Conservation (phyloP, 2,113 vertebrate genomes). For the Poecilia latipinna region DNA sequence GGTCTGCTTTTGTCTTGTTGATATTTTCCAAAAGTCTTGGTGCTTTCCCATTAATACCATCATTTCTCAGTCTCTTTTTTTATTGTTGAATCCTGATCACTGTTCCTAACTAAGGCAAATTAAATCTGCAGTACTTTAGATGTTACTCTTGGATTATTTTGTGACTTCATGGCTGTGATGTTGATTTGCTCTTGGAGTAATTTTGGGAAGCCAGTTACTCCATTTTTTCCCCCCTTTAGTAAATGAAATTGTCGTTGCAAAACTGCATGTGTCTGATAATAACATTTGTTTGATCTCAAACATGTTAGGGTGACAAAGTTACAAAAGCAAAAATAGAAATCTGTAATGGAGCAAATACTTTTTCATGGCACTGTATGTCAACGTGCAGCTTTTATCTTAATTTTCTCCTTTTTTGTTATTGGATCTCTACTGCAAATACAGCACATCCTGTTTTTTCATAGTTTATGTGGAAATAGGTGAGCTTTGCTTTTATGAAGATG, state of each 20-base stretch:
- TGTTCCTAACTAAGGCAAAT: background rate
- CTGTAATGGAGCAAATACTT: background rate
- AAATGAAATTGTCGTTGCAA: background rate
- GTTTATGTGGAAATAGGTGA: slow-evolving; percentile 2
- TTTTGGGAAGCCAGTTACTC: too few species aligned
- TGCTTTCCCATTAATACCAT: background rate
- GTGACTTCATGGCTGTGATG: background rate
- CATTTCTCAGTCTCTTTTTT: background rate
- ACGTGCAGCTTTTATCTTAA: slow-evolving; percentile 1
- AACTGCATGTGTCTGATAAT: background rate
- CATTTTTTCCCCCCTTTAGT: too few species aligned
- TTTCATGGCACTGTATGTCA: background rate
- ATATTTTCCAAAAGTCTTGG: too few species aligned
- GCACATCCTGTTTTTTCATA: slow-evolving; percentile 9
- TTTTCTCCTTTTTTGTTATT: slow-evolving; percentile 10
- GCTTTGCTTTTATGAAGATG: slow-evolving; percentile 6
- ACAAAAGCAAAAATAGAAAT: background rate
- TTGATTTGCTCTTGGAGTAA: background rate
- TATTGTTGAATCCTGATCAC: background rate
- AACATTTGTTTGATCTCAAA: background rate
- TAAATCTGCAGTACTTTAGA: background rate
- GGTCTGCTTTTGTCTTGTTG: too few species aligned
- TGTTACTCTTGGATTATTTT: background rate
- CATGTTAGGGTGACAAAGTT: too few species aligned
- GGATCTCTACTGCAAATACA: slow-evolving; percentile 1